Evolutionary conservation across 2,113 vertebrate genomes (phyloP).

Genomic region (Etheostoma spectabile): DNA sequence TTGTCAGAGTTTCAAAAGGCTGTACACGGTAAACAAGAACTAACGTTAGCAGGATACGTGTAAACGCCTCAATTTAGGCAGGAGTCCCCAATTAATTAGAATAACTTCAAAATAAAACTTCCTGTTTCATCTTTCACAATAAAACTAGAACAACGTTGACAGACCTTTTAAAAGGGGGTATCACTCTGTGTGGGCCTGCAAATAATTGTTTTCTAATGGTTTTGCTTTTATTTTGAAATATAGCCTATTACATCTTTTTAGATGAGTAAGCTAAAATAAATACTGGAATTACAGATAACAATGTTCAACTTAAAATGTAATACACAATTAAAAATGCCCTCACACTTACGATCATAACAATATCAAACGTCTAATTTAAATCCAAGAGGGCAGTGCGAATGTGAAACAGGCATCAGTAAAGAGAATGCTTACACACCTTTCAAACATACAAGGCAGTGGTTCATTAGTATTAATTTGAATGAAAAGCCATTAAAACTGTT

Average conservation of each 20-base stretch:
- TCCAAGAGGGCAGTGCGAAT: background rate
- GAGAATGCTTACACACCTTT: background rate
- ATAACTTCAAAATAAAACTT: conserved; percentile 23
- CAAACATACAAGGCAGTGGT: background rate
- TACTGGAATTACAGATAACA: background rate
- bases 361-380: background rate
- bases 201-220: background rate
- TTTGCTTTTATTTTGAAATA: background rate
- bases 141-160: background rate
- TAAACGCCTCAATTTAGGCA: background rate
- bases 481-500: background rate
- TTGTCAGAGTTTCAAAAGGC: background rate
- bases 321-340: background rate
- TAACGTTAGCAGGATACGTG: fast-evolving
- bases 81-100: background rate
- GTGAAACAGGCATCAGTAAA: background rate
- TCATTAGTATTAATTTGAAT: background rate
- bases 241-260: background rate
- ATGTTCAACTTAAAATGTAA: background rate
- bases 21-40: background rate
- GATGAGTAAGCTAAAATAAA: background rate
- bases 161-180: background rate
- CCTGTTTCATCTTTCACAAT: conserved; percentile 52
- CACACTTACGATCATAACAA: background rate
- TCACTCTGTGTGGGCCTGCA: background rate